Evolutionary conservation across 2,113 vertebrate genomes (phyloP).

Genomic region (Mirounga angustirostris): DNA sequence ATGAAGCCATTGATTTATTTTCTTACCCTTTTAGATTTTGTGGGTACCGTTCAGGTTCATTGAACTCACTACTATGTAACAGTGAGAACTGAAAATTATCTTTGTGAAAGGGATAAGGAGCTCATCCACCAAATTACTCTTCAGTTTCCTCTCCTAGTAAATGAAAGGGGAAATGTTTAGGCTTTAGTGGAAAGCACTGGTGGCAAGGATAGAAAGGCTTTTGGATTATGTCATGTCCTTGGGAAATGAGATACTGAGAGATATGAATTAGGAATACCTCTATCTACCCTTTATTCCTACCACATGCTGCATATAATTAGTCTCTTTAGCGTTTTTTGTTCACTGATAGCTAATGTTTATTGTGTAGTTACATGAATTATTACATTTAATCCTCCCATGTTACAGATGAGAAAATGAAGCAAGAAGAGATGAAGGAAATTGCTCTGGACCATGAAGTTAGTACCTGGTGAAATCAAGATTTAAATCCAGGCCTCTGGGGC

Average conservation of each 20-base stretch:
- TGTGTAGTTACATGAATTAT: not conserved
- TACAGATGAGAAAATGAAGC: conserved; percentile 46
- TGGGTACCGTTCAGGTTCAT: not conserved
- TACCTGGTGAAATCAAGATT: not conserved
- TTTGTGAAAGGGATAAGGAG: not conserved
- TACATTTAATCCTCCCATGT: not conserved
- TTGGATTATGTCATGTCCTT: not conserved
- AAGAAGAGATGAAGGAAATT: conserved; percentile 13
- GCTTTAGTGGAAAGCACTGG: not conserved
- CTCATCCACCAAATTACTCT: not conserved
- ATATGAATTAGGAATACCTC: not conserved
- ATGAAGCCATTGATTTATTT: not conserved
- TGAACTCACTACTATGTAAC: not conserved
- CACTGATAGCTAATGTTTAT: not conserved
- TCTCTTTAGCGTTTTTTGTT: not conserved
- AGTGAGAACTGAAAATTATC: not conserved
- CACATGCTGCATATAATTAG: not conserved
- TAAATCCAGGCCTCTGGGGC: not conserved
- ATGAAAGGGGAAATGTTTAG: not conserved
- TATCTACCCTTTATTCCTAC: not conserved
- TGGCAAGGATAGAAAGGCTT: not conserved
- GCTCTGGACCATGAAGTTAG: not conserved
- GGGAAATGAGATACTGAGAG: not conserved
- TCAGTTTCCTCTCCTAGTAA: not conserved
- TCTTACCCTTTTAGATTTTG: not conserved